These are phyloP conservation scores for Ciconia nigra DNA, from an alignment of 2,797 vertebrate species.

Conservation along the genomic window DNA sequence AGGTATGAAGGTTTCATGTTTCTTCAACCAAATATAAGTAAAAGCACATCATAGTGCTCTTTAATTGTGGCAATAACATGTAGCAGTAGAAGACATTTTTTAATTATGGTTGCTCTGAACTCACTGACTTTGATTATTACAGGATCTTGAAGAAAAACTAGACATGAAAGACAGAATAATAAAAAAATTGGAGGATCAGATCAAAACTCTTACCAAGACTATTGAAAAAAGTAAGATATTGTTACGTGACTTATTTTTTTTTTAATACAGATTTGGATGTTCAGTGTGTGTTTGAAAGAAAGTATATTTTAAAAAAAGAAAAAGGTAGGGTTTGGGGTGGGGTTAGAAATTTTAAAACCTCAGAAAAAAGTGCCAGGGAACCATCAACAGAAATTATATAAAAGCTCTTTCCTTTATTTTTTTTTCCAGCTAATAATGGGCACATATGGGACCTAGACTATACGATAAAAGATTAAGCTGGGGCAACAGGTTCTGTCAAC, in stretches of 20 bases:
- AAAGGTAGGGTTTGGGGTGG: background rate
- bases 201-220: slow-evolving; percentile 85
- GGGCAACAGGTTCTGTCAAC: background rate
- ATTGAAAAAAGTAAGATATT: slow-evolving; percentile 81
- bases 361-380: background rate
- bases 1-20: background rate
- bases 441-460: background rate
- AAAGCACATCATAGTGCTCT: background rate
- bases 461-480: background rate
- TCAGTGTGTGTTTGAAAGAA: background rate
- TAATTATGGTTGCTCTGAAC: background rate
- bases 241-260: background rate
- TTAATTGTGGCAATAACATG: background rate
- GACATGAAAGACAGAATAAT: slow-evolving; percentile 91
- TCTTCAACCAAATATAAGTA: background rate
- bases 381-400: background rate
- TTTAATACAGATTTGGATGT: background rate
- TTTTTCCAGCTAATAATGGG: background rate
- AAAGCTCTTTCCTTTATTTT: background rate
- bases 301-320: background rate
- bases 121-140: background rate
- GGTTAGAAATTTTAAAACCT: background rate
- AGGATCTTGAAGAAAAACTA: slow-evolving; percentile 94
- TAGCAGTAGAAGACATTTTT: background rate
- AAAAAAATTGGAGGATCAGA: slow-evolving; percentile 89